Conservation (phyloP, 2,888 invertebrate genomes). For the Eupeodes latifasciatus region DNA sequence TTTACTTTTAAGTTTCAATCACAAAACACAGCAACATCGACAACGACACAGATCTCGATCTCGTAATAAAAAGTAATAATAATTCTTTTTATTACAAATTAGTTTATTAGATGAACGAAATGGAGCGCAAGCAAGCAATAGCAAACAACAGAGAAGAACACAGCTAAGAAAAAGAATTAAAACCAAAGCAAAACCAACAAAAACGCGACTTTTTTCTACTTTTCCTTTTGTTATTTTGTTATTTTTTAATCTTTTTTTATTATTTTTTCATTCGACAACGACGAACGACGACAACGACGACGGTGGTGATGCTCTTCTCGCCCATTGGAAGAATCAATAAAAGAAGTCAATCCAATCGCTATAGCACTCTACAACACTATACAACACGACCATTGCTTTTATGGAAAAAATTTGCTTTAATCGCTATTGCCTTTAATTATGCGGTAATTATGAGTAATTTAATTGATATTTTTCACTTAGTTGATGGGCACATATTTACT, state of each 20-base stretch:
- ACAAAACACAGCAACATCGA: slow-evolving; percentile 32
- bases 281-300: slow-evolving; percentile 1
- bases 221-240: slow-evolving; percentile 68
- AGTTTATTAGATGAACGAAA: slow-evolving; percentile 43
- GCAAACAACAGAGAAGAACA: slow-evolving; percentile 42
- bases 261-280: slow-evolving; percentile 37
- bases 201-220: slow-evolving; percentile 64
- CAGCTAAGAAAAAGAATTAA: slow-evolving; percentile 40
- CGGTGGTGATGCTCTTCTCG: slow-evolving; percentile 71
- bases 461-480: slow-evolving; percentile 44
- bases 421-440: slow-evolving; percentile 42
- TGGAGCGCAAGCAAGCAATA: slow-evolving; percentile 56
- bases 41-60: slow-evolving; percentile 44
- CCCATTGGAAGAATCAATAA: slow-evolving; percentile 75
- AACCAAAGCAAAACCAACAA: slow-evolving; percentile 58
- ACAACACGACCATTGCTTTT: slow-evolving; percentile 45
- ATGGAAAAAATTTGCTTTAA: slow-evolving; percentile 48
- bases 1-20: slow-evolving; percentile 26
- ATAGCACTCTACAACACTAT: slow-evolving; percentile 28
- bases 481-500: slow-evolving; percentile 37
- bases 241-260: slow-evolving; percentile 37
- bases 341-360: slow-evolving; percentile 73
- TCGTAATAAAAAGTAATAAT: slow-evolving; percentile 52
- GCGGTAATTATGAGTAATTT: slow-evolving; percentile 16
- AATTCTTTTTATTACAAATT: slow-evolving; percentile 52